These are phyloP conservation scores for Eupeodes corollae DNA, from an alignment of 1,140 invertebrate species.

Conservation along the genomic window DNA sequence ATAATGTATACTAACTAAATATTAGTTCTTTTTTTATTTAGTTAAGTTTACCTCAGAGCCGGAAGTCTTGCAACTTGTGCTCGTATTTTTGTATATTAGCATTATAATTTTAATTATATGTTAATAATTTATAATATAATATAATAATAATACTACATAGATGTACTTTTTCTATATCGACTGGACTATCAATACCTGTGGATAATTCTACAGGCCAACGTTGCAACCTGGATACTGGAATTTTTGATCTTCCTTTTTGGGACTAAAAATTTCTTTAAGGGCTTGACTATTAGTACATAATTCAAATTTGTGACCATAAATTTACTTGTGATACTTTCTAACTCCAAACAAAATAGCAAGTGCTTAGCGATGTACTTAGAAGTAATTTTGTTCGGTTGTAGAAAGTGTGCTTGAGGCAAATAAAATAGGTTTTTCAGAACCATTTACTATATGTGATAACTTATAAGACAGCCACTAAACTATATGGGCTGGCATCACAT, in stretches of 20 bases:
- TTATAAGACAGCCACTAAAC: slow-evolving; percentile 7
- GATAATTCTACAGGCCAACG: slow-evolving; percentile 29
- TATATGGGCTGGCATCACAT: slow-evolving; percentile 1
- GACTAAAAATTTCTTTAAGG: slow-evolving; percentile 4
- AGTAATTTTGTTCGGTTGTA: slow-evolving; percentile 12
- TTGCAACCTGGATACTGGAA: slow-evolving; percentile 29
- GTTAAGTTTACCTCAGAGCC: too few relatives aligned
- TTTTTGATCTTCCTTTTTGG: slow-evolving; percentile 17
- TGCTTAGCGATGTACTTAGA: slow-evolving; percentile 12
- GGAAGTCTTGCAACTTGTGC: too few relatives aligned
- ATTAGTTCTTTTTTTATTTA: too few relatives aligned
- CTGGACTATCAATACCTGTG: too few relatives aligned
- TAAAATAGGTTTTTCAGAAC: slow-evolving; percentile 1
- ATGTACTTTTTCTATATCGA: too few relatives aligned
- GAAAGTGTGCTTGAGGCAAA: slow-evolving; percentile 7
- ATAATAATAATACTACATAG: too few relatives aligned
- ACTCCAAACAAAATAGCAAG: slow-evolving; percentile 10
- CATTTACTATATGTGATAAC: slow-evolving; percentile 2
- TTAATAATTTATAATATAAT: too few relatives aligned
- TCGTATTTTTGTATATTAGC: too few relatives aligned
- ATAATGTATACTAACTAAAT: too few relatives aligned
- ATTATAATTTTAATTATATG: too few relatives aligned
- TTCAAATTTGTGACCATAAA: slow-evolving; percentile 7
- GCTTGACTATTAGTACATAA: slow-evolving; percentile 7
- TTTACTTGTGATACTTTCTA: slow-evolving; percentile 10